Conservation (phyloP, 2,888 invertebrate species). For the Drosophila emarginata region DNA sequence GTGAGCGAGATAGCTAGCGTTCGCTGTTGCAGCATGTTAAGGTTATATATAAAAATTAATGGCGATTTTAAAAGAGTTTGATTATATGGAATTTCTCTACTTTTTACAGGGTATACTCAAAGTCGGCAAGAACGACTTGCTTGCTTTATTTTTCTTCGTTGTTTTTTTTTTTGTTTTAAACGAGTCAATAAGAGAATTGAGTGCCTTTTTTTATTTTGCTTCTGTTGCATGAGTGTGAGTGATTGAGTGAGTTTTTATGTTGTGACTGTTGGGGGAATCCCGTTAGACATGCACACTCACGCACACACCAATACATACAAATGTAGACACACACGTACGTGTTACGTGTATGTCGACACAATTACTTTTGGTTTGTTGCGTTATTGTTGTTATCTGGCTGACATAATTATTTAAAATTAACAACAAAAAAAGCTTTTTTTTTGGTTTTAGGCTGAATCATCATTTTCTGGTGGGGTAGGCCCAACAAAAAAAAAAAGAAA, state of each 20-base stretch:
- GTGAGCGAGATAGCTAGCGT: too few species aligned
- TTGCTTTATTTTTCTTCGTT: too few species aligned
- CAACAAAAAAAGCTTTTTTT: conserved; percentile 37
- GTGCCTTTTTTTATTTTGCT: too few species aligned
- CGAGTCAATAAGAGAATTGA: too few species aligned
- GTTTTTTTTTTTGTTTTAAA: conserved; percentile 69
- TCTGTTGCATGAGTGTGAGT: neutral
- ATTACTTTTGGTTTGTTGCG: conserved; percentile 57
- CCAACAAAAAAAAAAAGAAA: neutral
- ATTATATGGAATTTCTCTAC: too few species aligned
- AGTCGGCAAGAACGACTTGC: too few species aligned
- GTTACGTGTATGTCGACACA: conserved; percentile 14
- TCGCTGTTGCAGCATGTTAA: too few species aligned
- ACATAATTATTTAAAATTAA: conserved; percentile 73
- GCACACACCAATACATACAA: neutral
- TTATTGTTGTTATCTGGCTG: conserved; percentile 54
- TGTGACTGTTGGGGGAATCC: conserved; percentile 35
- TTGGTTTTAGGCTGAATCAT: conserved; percentile 63
- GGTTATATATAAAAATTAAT: too few species aligned
- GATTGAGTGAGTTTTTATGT: neutral
- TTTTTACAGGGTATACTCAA: too few species aligned
- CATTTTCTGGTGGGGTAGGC: conserved; percentile 38
- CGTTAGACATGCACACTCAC: conserved; percentile 36
- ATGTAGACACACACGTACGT: neutral
- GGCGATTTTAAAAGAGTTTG: too few species aligned